phyloP scores from a whole-genome alignment of 2,797 vertebrate genomes.

The Rhadinocentrus ornatus region DNA sequence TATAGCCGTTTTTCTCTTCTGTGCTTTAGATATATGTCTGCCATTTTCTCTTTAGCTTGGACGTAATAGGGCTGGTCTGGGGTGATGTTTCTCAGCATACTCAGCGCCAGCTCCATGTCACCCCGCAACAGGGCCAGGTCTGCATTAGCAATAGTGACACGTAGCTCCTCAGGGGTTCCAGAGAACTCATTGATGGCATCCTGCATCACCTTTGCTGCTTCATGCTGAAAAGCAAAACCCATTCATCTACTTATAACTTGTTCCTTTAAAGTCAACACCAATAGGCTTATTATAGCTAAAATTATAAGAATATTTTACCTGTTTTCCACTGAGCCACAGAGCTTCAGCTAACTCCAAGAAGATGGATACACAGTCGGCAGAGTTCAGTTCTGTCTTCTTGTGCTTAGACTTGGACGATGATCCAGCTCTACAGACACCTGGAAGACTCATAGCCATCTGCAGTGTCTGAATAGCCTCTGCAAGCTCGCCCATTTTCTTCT shows the following conservation, averaged over 20 bases:
- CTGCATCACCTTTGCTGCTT: constrained; percentile 96
- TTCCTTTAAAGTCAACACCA: background rate
- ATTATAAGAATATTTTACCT: constrained; percentile 75
- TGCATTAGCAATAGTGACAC: constrained; percentile 92
- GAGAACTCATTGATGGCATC: constrained; percentile 97
- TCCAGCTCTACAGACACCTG: constrained; percentile 86
- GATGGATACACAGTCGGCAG: constrained; percentile 89
- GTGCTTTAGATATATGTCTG: constrained; percentile 92
- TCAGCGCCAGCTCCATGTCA: constrained; percentile 92
- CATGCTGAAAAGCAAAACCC: constrained; percentile 84
- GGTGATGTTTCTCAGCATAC: constrained; percentile 91
- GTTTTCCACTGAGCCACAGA: constrained; percentile 92
- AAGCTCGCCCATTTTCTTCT: constrained; percentile 91
- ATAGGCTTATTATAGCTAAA: background rate
- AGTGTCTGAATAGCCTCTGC: constrained; percentile 93
- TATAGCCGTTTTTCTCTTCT: constrained; percentile 94
- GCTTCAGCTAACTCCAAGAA: constrained; percentile 94
- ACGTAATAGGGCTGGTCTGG: constrained; percentile 93
- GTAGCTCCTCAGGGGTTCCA: constrained; percentile 92
- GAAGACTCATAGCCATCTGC: constrained; percentile 94
- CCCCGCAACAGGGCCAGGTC: constrained; percentile 91
- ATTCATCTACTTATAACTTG: background rate
- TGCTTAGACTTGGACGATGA: constrained; percentile 84
- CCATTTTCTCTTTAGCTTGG: constrained; percentile 97
- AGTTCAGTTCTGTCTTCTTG: constrained; percentile 85